Evolutionary conservation across 2,888 invertebrate species (phyloP).

Genomic region (Monopis laevigella): DNA sequence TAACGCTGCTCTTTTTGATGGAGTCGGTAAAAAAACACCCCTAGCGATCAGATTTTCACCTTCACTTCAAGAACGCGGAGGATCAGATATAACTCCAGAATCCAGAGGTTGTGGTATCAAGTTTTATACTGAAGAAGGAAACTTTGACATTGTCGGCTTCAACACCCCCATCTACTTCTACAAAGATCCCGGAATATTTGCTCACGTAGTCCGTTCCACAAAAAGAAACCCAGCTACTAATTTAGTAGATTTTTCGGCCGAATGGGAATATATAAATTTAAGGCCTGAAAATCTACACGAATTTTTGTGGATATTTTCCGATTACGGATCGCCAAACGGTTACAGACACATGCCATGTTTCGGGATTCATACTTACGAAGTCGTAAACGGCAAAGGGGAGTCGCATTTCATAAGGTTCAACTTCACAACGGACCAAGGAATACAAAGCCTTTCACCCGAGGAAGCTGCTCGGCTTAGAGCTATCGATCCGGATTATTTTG

Average conservation of each 20-base stretch:
- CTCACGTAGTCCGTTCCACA: conserved; percentile 59
- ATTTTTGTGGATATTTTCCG: conserved; percentile 47
- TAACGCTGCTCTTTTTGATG: conserved; percentile 68
- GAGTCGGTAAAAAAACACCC: conserved; percentile 68
- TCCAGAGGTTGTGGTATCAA: conserved; percentile 49
- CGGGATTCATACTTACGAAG: conserved; percentile 47
- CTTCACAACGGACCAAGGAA: conserved; percentile 43
- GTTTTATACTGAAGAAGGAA: conserved; percentile 33
- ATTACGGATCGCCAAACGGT: conserved; percentile 63
- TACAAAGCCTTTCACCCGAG: conserved; percentile 36
- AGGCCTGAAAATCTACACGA: conserved; percentile 56
- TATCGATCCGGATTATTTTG: conserved; percentile 37
- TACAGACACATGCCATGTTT: conserved; percentile 64
- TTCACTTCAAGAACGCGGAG: conserved; percentile 70
- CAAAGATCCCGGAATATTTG: conserved; percentile 61
- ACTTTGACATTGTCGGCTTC: conserved; percentile 38
- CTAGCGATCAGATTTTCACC: conserved; percentile 66
- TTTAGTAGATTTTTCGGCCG: conserved; percentile 29
- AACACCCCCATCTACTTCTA: conserved; percentile 66
- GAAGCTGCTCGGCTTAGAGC: conserved; percentile 28
- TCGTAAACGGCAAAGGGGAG: conserved; percentile 46
- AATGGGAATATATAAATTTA: conserved; percentile 60
- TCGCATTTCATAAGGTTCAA: conserved; percentile 41
- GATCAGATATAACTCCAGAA: conserved; percentile 62
- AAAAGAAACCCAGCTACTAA: conserved; percentile 66